A percentile compares a stretch with the other conserved stretches of the same genome.
These are phyloP conservation scores for Halcyon senegalensis DNA, from an alignment of 2,113 vertebrate species.

Conservation along the genomic window DNA sequence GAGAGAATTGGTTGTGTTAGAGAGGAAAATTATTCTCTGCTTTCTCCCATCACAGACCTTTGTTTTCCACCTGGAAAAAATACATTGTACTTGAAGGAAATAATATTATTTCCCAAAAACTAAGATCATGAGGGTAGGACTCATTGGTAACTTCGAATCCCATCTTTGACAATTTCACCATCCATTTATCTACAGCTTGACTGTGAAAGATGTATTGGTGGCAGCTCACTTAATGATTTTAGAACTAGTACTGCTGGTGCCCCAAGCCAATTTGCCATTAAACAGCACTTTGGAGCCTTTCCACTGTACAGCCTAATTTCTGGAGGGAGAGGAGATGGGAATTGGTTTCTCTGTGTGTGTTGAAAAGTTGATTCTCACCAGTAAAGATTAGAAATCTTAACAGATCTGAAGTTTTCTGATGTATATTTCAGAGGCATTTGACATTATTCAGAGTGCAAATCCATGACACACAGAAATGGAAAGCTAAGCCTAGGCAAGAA, in stretches of 20 bases:
- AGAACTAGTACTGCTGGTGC: conserved; percentile 36
- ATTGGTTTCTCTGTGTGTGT: conserved; percentile 24
- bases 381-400: conserved; percentile 44
- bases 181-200: conserved; percentile 47
- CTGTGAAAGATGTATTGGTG: conserved; percentile 42
- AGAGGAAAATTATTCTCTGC: neutral
- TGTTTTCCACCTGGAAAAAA: neutral
- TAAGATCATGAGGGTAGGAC: neutral
- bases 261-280: conserved; percentile 58
- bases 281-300: conserved; percentile 56
- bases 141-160: neutral
- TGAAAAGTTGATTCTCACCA: conserved; percentile 45
- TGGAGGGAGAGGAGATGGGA: conserved; percentile 7
- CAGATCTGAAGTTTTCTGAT: neutral
- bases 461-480: neutral
- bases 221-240: conserved; percentile 61
- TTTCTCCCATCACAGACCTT: neutral
- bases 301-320: conserved; percentile 47
- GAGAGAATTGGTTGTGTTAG: neutral
- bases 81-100: neutral
- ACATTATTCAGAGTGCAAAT: neutral
- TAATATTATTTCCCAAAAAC: neutral
- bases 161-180: neutral
- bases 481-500: neutral
- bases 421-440: conserved; percentile 19